phyloP scores from a whole-genome alignment of 2,888 invertebrate genomes.

The Microchrysa polita region DNA sequence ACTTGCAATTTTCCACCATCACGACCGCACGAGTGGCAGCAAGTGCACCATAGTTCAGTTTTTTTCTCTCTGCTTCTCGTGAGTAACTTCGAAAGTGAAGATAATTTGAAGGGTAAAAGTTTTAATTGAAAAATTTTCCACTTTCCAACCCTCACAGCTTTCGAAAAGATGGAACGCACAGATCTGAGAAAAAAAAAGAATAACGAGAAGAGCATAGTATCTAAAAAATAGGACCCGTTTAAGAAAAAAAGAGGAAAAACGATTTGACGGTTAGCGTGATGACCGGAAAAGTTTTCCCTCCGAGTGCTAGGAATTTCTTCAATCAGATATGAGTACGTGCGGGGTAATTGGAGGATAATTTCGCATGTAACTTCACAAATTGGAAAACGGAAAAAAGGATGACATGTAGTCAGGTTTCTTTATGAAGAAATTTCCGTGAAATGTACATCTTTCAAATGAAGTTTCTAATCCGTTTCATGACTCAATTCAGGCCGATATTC shows the following conservation, averaged over 20 bases:
- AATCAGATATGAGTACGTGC: not conserved
- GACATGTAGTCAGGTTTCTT: too few relatives aligned
- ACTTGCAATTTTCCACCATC: too few relatives aligned
- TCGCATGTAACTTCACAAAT: not conserved
- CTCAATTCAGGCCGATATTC: not conserved
- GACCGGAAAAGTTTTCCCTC: not conserved
- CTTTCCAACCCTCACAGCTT: conserved; percentile 44
- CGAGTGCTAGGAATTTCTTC: not conserved
- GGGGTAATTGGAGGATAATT: conserved; percentile 10
- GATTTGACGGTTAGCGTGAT: not conserved
- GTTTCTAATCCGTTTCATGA: too few relatives aligned
- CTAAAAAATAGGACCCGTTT: not conserved
- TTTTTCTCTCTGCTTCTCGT: not conserved
- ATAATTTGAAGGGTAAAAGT: conserved; percentile 42
- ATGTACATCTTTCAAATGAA: too few relatives aligned
- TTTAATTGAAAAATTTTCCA: conserved; percentile 48
- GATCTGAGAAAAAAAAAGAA: too few relatives aligned
- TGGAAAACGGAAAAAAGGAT: not conserved
- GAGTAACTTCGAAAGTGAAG: conserved; percentile 13
- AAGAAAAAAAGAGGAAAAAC: not conserved
- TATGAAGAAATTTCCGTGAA: too few relatives aligned
- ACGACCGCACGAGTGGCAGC: not conserved
- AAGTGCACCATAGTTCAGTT: not conserved
- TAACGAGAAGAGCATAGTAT: too few relatives aligned
- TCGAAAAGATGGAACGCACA: not conserved